Percentiles rank a stretch among this genome's conserved stretches.
Evolutionary conservation across 2,888 invertebrate genomes (phyloP).

Genomic region (Pyralis farinalis): DNA sequence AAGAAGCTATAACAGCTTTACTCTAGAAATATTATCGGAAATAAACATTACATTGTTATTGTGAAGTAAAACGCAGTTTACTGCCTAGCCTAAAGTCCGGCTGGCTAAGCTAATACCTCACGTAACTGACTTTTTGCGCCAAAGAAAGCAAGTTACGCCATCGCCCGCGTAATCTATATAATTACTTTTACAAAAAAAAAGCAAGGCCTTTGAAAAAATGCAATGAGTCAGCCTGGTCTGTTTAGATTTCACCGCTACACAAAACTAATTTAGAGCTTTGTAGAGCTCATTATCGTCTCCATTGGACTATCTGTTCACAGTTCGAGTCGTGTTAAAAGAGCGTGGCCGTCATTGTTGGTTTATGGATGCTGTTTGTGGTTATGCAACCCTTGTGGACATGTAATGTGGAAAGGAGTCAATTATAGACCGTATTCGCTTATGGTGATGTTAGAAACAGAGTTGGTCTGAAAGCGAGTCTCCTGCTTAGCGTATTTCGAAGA

Average conservation of each 20-base stretch:
- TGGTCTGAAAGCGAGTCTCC: too few relatives aligned
- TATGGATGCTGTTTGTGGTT: background rate
- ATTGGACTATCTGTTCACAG: background rate
- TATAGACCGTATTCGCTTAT: too few relatives aligned
- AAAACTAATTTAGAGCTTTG: background rate
- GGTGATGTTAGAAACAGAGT: too few relatives aligned
- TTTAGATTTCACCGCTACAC: background rate
- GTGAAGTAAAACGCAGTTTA: too few relatives aligned
- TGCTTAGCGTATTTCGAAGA: too few relatives aligned
- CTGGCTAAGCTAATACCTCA: slow-evolving; percentile 12
- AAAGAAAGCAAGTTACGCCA: slow-evolving; percentile 28
- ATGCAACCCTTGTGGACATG: background rate
- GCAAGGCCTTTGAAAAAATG: slow-evolving; percentile 5
- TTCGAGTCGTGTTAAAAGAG: background rate
- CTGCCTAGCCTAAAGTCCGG: background rate
- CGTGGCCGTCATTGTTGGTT: background rate
- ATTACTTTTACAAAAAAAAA: slow-evolving; percentile 22
- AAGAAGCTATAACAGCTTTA: too few relatives aligned
- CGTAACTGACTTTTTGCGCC: slow-evolving; percentile 24
- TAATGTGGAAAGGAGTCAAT: too few relatives aligned
- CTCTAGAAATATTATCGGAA: too few relatives aligned
- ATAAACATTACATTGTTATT: too few relatives aligned
- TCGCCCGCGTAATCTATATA: slow-evolving; percentile 25
- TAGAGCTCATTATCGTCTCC: background rate
- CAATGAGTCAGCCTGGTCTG: background rate